Percentiles rank a stretch among this genome's conserved stretches.
phyloP scores from a whole-genome alignment of 30 jellyfish, hydroid and myxozoan species.

The Haliclystus octoradiatus region DNA sequence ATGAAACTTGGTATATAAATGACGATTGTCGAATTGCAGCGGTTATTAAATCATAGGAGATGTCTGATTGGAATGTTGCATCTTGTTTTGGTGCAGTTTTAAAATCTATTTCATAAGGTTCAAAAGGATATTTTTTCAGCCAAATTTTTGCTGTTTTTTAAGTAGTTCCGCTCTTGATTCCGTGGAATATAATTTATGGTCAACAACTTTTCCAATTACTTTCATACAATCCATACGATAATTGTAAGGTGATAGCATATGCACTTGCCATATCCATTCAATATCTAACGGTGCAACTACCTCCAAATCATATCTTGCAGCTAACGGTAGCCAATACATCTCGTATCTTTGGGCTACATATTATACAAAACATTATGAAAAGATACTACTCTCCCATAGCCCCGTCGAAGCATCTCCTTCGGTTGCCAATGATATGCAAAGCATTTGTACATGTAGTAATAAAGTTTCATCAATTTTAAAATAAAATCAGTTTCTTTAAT shows the following conservation, averaged over 20 bases:
- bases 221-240: slow-evolving; percentile 52
- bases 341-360: slow-evolving; percentile 62
- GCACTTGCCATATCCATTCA: slow-evolving; percentile 85
- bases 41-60: slow-evolving; percentile 33
- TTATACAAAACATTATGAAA: too few relatives aligned
- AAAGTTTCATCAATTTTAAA: too few relatives aligned
- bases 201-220: slow-evolving; percentile 31
- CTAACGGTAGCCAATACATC: slow-evolving; percentile 74
- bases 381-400: too few relatives aligned
- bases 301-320: slow-evolving; percentile 13
- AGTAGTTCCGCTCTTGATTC: slow-evolving; percentile 11
- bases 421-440: too few relatives aligned
- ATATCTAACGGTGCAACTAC: slow-evolving; percentile 81
- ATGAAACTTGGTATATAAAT: slow-evolving; percentile 56
- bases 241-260: slow-evolving; percentile 68
- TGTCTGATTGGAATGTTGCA: slow-evolving; percentile 5
- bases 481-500: too few relatives aligned
- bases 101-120: slow-evolving; percentile 47
- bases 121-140: slow-evolving; percentile 56
- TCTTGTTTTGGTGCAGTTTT: slow-evolving; percentile 22
- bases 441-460: too few relatives aligned
- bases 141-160: slow-evolving; percentile 30
- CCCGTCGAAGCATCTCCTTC: too few relatives aligned
- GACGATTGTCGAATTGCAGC: slow-evolving; percentile 61
- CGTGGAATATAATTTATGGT: slow-evolving; percentile 22